phyloP scores from a whole-genome alignment of 2,888 invertebrate species.

The Apodemia duryi region DNA sequence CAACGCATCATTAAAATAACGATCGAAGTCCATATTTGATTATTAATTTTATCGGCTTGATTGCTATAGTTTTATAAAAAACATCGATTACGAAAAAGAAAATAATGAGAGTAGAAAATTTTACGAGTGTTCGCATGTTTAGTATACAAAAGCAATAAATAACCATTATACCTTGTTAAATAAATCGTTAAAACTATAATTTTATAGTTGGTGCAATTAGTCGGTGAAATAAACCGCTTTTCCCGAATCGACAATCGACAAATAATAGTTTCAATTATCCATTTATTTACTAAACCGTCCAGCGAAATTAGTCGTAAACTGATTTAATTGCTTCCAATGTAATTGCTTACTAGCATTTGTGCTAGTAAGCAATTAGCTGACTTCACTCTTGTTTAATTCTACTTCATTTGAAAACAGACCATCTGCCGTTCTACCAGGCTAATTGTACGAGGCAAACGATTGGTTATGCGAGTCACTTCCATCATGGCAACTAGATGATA shows the following conservation, averaged over 20 bases:
- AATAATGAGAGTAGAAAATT: neutral
- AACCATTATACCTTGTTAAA: neutral
- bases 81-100: neutral
- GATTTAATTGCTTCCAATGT: constrained; percentile 1
- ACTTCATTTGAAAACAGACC: no score
- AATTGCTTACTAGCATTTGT: neutral
- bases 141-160: neutral
- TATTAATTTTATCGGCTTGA: no score
- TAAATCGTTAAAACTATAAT: constrained; percentile 9
- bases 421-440: no score
- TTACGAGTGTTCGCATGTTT: constrained; percentile 5
- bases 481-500: no score
- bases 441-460: no score
- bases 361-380: no score
- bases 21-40: no score
- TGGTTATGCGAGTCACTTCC: no score
- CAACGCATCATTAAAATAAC: neutral
- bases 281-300: no score
- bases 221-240: neutral
- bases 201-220: constrained; percentile 3
- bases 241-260: neutral
- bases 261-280: no score
- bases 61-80: neutral
- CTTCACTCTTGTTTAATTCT: no score
- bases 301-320: no score